Conservation (phyloP, 2,797 vertebrate genomes). For the Cygnus olor region DNA sequence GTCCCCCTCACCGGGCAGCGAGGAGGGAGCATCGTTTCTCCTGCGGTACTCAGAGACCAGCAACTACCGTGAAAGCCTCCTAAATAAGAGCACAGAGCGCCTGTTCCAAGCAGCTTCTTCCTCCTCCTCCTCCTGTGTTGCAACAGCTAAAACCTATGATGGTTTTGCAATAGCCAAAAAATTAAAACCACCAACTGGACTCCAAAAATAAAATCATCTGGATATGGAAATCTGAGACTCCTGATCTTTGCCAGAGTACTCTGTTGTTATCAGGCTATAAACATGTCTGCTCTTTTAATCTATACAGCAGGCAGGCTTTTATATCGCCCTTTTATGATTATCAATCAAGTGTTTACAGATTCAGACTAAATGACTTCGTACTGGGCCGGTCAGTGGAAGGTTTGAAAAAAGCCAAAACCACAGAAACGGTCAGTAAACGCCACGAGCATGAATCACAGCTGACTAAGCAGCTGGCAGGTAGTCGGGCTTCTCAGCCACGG, state of each 20-base stretch:
- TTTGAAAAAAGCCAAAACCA: slow-evolving; percentile 48
- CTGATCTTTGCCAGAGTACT: slow-evolving; percentile 44
- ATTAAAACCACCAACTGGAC: slow-evolving; percentile 62
- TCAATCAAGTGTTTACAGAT: slow-evolving; percentile 34
- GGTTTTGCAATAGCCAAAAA: slow-evolving; percentile 69
- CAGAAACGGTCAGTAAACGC: slow-evolving; percentile 25
- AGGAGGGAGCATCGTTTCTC: slow-evolving; percentile 40
- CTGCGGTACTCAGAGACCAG: not conserved
- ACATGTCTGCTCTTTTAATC: slow-evolving; percentile 63
- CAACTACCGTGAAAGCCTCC: slow-evolving; percentile 3
- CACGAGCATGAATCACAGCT: slow-evolving; percentile 29
- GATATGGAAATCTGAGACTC: slow-evolving; percentile 53
- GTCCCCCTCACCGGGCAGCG: not conserved
- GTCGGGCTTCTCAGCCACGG: not conserved
- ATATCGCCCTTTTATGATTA: slow-evolving; percentile 25
- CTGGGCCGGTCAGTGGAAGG: slow-evolving; percentile 42
- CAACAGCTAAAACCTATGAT: slow-evolving; percentile 51
- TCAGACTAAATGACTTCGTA: slow-evolving; percentile 22
- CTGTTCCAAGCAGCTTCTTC: slow-evolving; percentile 11
- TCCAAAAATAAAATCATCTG: slow-evolving; percentile 70
- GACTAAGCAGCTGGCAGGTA: slow-evolving; percentile 11
- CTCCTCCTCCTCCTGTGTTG: slow-evolving; percentile 61
- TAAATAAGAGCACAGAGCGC: not conserved
- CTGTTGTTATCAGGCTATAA: slow-evolving; percentile 68
- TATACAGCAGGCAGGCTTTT: not conserved